Evolutionary conservation across 1,140 invertebrate species (phyloP), one percentile per base, ranked within the genome.

Genomic region (Proctacanthus coquilletti): DNA sequence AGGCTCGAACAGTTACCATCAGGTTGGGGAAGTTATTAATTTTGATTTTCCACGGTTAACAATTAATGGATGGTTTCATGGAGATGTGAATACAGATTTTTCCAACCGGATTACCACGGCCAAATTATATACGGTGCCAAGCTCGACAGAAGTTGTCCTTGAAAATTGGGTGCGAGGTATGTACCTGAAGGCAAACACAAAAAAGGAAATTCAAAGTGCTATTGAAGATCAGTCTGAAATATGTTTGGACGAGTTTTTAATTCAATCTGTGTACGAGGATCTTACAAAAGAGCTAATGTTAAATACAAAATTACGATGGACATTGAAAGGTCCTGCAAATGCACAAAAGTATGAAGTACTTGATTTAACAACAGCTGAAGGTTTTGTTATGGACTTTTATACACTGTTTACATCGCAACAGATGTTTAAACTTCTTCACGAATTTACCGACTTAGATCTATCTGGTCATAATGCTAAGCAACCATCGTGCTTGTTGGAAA

Each of bases 61-160:
- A 13, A 76, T 83, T 33, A 81, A 80, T 46, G 79, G 79, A 23
- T 82, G 80, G 78, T 82, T 82, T 52, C 76, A 83, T 52, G 74
- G 73, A 2, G 67, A 53, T 10, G 53, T 52, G 9, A 59, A 59
- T 32, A 45, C 53, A 21, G 52, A 53, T n/a, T n/a, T n/a, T n/a
- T 9, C 8, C 10, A 13, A 13, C 13, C 23, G 23, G 13, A 13
- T 27, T 27, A n/a, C n/a, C n/a, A n/a, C n/a, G n/a, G n/a, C n/a
- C n/a, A n/a, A n/a, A n/a, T n/a, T n/a, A n/a, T n/a, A 27, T 17
- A 42, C 49, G 10, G 43, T 49, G 2, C 47, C 51, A 9, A 45
- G 42, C 14, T 45, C 44, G 13, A 31, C 36, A 32, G 47, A 50
- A 34, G 34, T 57, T 10, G 38, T 61, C 2, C 43, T 74, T 11